Conservation (phyloP, 1,140 invertebrate species). For the Frieseomelitta varia region DNA sequence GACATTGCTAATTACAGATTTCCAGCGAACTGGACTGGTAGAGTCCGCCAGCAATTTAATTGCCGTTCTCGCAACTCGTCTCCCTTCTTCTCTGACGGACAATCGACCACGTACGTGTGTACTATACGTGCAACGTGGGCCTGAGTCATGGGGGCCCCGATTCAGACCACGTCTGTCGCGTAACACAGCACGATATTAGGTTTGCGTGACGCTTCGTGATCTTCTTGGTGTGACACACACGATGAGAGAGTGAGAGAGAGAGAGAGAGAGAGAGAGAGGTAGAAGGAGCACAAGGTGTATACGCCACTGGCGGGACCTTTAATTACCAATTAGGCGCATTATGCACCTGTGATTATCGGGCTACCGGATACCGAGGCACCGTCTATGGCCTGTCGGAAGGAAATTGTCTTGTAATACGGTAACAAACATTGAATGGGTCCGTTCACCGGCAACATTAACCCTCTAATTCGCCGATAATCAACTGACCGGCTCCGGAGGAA, state of each 20-base stretch:
- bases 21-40: background rate
- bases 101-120: background rate
- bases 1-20: conserved; percentile 4
- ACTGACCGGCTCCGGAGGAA: background rate
- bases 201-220: conserved; percentile 32
- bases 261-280: background rate
- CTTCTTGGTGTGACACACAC: background rate
- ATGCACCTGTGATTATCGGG: conserved; percentile 66
- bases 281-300: background rate
- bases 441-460: background rate
- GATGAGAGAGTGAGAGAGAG: too few relatives aligned
- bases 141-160: background rate
- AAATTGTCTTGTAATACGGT: conserved; percentile 45
- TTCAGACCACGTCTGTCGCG: background rate
- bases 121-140: background rate
- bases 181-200: conserved; percentile 55
- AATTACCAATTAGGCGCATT: conserved; percentile 70
- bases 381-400: conserved; percentile 18
- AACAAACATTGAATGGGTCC: conserved; percentile 38
- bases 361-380: conserved; percentile 55
- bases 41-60: background rate
- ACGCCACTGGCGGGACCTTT: conserved; percentile 58
- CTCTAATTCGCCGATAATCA: conserved; percentile 8
- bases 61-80: background rate
- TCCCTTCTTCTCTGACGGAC: conserved; percentile 20